Conservation (phyloP, 2,797 vertebrate genomes). For the Lagocephalus sceleratus region DNA sequence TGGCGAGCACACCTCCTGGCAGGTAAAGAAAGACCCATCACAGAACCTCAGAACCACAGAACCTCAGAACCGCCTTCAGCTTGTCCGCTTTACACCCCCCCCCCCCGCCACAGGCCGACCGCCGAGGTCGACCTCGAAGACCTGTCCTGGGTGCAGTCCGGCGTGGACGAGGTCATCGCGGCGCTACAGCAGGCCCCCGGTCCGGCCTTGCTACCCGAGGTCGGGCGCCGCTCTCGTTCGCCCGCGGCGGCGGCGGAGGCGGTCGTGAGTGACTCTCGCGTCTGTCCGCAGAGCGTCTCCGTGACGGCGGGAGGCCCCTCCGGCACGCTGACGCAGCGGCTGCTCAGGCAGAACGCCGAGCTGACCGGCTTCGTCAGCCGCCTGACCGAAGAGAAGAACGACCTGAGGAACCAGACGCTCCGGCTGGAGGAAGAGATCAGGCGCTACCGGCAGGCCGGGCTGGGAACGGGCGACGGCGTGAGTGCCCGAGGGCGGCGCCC, state of each 20-base stretch:
- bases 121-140: slow-evolving; percentile 82
- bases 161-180: slow-evolving; percentile 82
- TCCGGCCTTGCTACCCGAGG: slow-evolving; percentile 75
- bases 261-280: slow-evolving; percentile 13
- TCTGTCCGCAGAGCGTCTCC: slow-evolving; percentile 64
- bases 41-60: no score
- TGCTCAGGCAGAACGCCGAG: slow-evolving; percentile 92
- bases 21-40: slow-evolving; percentile 74
- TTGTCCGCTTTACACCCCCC: not conserved
- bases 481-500: slow-evolving; percentile 18
- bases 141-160: slow-evolving; percentile 81
- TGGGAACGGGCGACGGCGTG: slow-evolving; percentile 58
- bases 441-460: slow-evolving; percentile 69
- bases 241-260: no score
- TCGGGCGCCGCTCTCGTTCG: no score
- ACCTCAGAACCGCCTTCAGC: not conserved
- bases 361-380: slow-evolving; percentile 90
- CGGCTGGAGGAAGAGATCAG: slow-evolving; percentile 88
- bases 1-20: slow-evolving; percentile 74
- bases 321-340: slow-evolving; percentile 83
- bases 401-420: slow-evolving; percentile 85
- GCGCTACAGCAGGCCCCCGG: slow-evolving; percentile 81
- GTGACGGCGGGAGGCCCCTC: slow-evolving; percentile 71
- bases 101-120: slow-evolving; percentile 56
- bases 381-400: slow-evolving; percentile 94